Evolutionary conservation across 1,140 invertebrate genomes (phyloP).

Genomic region (Aphidius ervi): DNA sequence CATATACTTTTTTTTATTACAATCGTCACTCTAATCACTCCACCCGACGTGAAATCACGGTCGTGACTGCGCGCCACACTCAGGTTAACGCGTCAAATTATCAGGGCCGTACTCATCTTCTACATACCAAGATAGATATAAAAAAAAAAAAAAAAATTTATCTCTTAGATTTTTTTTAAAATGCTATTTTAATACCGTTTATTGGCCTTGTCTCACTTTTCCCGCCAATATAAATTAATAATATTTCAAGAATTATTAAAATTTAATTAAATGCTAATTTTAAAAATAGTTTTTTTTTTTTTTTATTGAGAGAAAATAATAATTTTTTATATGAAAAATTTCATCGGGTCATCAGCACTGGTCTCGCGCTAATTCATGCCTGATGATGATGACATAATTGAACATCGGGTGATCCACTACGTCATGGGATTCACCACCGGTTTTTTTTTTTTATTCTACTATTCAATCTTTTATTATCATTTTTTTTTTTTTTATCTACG

Average conservation of each 20-base stretch:
- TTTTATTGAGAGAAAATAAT: too few species aligned
- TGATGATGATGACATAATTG: conserved; percentile 17
- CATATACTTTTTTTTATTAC: neutral
- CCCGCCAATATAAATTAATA: too few species aligned
- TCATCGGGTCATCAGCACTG: conserved; percentile 4
- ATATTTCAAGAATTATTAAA: too few species aligned
- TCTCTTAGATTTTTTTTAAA: too few species aligned
- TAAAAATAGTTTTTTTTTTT: neutral
- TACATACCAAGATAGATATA: too few species aligned
- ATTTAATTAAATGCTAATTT: neutral
- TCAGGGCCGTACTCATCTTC: neutral
- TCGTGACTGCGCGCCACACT: neutral
- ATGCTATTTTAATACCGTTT: too few species aligned
- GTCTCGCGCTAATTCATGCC: too few species aligned
- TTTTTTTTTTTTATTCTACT: neutral
- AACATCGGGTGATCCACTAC: conserved; percentile 29
- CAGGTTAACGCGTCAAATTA: neutral
- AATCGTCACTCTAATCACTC: too few species aligned
- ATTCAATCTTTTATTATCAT: too few species aligned
- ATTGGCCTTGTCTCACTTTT: too few species aligned
- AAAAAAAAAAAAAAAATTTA: too few species aligned
- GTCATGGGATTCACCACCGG: conserved; percentile 18
- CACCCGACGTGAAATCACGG: neutral
- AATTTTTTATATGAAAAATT: neutral
- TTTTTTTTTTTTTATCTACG: conserved; percentile 8